phyloP scores from a whole-genome alignment of 2,888 invertebrate genomes.

The Sesamia inferens region DNA sequence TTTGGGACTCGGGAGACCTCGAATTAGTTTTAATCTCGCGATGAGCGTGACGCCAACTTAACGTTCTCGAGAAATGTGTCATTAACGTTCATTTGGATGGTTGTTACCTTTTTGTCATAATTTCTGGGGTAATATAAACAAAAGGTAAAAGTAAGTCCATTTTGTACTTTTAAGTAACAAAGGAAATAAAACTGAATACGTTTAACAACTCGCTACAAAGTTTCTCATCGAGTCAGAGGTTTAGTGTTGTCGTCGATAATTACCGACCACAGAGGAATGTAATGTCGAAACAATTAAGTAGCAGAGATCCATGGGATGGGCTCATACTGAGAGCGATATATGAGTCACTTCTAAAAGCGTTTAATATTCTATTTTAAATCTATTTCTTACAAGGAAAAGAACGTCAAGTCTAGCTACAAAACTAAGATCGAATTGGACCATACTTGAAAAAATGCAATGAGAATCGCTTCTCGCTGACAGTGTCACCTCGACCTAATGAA shows the following conservation, averaged over 20 bases:
- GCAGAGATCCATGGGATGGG: slow-evolving; percentile 63
- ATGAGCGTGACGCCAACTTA: slow-evolving; percentile 87
- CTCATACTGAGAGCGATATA: slow-evolving; percentile 40
- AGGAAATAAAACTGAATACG: slow-evolving; percentile 67
- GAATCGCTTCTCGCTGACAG: slow-evolving; percentile 55
- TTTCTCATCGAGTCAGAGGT: slow-evolving; percentile 67
- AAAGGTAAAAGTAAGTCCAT: slow-evolving; percentile 58
- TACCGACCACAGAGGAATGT: slow-evolving; percentile 76
- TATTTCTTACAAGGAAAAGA: not conserved
- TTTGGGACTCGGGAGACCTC: slow-evolving; percentile 89
- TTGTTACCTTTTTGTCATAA: slow-evolving; percentile 77
- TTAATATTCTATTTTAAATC: not conserved
- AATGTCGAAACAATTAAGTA: slow-evolving; percentile 80
- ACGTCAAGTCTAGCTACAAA: not conserved
- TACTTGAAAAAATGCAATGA: not conserved
- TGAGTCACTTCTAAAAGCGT: not conserved
- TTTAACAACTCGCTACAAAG: slow-evolving; percentile 73
- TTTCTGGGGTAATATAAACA: slow-evolving; percentile 71
- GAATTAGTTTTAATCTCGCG: slow-evolving; percentile 88
- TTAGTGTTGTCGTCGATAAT: slow-evolving; percentile 77
- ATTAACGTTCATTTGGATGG: slow-evolving; percentile 88
- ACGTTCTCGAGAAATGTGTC: slow-evolving; percentile 85
- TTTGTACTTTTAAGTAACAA: slow-evolving; percentile 61
- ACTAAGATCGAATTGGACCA: not conserved
- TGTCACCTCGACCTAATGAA: slow-evolving; percentile 64